These are phyloP conservation scores for Corythornis leucogaster DNA, from an alignment of 2,797 vertebrate genomes.

Conservation along the genomic window DNA sequence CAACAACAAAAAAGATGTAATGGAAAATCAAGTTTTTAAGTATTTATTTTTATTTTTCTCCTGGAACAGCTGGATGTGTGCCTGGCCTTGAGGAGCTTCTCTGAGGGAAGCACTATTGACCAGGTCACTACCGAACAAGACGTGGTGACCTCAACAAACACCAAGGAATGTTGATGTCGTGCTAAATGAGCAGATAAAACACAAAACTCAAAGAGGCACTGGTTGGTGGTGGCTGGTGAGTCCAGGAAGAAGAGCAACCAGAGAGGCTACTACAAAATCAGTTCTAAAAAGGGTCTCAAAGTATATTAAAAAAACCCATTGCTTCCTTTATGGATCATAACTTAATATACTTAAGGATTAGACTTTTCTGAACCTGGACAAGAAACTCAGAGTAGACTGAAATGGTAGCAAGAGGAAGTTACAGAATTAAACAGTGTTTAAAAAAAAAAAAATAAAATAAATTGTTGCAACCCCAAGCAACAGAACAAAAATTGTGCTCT, in stretches of 20 bases:
- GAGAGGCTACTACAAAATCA: background rate
- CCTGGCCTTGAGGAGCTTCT: background rate
- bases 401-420: background rate
- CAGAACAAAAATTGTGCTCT: accelerated
- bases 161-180: background rate
- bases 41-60: background rate
- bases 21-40: background rate
- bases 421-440: background rate
- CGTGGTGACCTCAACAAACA: background rate
- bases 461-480: background rate
- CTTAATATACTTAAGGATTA: background rate
- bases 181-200: background rate
- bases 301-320: background rate
- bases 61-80: background rate
- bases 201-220: background rate
- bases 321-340: background rate
- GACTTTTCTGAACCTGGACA: background rate
- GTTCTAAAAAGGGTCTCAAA: background rate
- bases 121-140: background rate
- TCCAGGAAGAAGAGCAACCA: background rate
- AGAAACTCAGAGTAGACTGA: background rate
- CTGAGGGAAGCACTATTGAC: background rate
- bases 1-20: background rate
- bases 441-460: background rate
- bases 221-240: background rate